phyloP scores from a whole-genome alignment of 2,888 invertebrate genomes.

The Teinopalpus imperialis region DNA sequence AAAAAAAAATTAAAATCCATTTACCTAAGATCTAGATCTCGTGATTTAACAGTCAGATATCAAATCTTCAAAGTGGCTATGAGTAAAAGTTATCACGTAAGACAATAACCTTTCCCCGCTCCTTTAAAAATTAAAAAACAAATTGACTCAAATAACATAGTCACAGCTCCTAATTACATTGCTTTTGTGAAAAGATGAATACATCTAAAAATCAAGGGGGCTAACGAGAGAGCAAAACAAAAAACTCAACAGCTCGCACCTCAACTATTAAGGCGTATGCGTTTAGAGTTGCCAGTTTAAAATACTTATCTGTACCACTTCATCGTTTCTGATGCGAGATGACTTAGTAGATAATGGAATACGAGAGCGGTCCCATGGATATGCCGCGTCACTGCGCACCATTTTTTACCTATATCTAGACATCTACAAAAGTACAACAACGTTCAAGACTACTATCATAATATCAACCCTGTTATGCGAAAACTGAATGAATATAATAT shows the following conservation, averaged over 20 bases:
- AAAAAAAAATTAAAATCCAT: no score
- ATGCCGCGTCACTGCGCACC: conserved; percentile 38
- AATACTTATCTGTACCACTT: conserved; percentile 41
- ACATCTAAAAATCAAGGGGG: conserved; percentile 12
- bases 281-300: conserved; percentile 40
- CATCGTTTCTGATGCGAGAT: conserved; percentile 44
- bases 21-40: no score
- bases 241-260: conserved; percentile 32
- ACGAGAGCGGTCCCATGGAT: conserved; percentile 37
- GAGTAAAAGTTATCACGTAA: no score
- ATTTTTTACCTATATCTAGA: conserved; percentile 57
- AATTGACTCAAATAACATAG: no score
- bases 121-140: no score
- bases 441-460: conserved; percentile 63
- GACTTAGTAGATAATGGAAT: conserved; percentile 39
- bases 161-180: no score
- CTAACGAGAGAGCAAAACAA: conserved; percentile 2
- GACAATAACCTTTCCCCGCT: no score
- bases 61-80: no score
- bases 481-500: no score
- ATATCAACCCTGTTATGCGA: conserved; percentile 30
- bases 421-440: conserved; percentile 60
- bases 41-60: no score
- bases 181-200: no score
- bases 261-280: conserved; percentile 26